These are phyloP conservation scores for Panulirus ornatus DNA, from an alignment of 1,140 invertebrate species.

Conservation along the genomic window DNA sequence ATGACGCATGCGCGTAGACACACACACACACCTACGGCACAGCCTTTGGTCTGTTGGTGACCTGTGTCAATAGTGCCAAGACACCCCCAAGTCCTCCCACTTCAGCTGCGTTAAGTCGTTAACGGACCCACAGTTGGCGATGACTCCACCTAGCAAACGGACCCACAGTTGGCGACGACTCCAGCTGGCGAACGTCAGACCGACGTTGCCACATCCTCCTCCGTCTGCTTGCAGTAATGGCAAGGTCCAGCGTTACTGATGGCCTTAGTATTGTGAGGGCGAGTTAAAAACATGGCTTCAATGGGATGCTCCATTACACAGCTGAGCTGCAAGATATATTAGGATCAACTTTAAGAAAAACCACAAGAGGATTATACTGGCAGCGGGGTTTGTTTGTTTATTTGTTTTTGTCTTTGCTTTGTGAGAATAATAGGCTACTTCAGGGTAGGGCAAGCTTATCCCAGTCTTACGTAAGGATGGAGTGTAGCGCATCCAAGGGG, in stretches of 20 bases:
- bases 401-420: neutral
- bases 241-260: neutral
- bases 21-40: no score
- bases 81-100: no score
- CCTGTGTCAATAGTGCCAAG: no score
- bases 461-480: neutral
- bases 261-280: neutral
- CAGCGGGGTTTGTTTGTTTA: no score
- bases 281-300: neutral
- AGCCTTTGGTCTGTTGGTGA: no score
- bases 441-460: neutral
- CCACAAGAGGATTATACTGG: neutral
- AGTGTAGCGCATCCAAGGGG: neutral
- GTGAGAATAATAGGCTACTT: neutral
- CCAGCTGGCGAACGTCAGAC: no score
- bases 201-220: neutral
- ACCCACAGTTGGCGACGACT: no score
- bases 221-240: neutral
- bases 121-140: no score
- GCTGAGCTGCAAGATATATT: conserved; percentile 3
- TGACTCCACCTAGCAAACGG: no score
- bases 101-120: no score
- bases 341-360: neutral
- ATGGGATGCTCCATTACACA: neutral
- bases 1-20: no score